Percentiles rank a stretch among this genome's conserved stretches.
Evolutionary conservation across 2,113 vertebrate genomes (phyloP).

Genomic region (Anthoscopus minutus): DNA sequence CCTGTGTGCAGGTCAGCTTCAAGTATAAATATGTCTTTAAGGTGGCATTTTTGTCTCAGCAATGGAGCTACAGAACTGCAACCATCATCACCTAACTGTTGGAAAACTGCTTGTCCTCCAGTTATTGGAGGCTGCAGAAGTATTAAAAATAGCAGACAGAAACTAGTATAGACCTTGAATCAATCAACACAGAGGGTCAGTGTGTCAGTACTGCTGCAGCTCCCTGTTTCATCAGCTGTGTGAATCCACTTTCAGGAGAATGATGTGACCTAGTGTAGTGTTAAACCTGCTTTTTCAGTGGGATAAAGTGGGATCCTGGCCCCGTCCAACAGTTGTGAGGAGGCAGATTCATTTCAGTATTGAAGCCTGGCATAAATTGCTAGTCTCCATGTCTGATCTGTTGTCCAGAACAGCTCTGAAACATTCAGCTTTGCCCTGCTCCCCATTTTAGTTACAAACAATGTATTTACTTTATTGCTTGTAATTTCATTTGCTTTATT

Average conservation of each 20-base stretch:
- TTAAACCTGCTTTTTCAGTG: not conserved
- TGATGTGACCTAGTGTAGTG: not conserved
- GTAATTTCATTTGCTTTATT: not conserved
- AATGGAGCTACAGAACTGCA: not conserved
- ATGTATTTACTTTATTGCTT: not conserved
- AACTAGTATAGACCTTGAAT: not conserved
- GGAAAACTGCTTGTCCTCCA: not conserved
- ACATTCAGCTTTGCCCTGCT: not conserved
- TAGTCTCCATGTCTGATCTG: not conserved
- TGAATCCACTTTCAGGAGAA: not conserved
- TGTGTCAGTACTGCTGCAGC: not conserved
- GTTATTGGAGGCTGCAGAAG: not conserved
- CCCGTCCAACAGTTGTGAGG: not conserved
- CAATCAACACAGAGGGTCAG: rapidly evolving
- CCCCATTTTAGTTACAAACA: not conserved
- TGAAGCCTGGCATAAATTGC: not conserved
- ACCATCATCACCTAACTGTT: not conserved
- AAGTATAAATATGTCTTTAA: not conserved
- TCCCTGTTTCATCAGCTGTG: not conserved
- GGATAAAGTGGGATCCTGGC: not conserved
- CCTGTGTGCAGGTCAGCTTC: not conserved
- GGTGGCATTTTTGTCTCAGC: not conserved
- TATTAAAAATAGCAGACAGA: not conserved
- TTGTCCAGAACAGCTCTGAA: not conserved
- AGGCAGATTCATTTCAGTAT: not conserved